Evolutionary conservation across 1,140 invertebrate genomes (phyloP).

Genomic region (Ceratosolen fusciceps): DNA sequence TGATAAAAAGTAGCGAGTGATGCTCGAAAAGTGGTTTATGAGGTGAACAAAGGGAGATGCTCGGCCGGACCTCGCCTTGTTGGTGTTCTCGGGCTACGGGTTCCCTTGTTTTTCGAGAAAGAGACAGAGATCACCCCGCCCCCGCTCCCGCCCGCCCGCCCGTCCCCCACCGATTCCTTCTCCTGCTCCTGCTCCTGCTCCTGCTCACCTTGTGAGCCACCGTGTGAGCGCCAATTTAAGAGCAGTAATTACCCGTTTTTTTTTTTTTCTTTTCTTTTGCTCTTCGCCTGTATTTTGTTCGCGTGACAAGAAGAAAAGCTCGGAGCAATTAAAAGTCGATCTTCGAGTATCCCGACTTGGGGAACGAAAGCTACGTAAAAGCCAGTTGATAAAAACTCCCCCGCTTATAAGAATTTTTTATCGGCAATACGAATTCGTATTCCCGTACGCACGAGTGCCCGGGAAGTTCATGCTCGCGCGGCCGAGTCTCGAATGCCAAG

Average conservation of each 20-base stretch:
- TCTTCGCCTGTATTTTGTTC: too few species aligned
- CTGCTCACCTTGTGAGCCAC: background rate
- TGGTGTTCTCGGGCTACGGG: background rate
- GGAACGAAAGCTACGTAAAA: too few species aligned
- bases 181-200: background rate
- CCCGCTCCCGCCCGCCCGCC: background rate
- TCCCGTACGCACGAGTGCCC: background rate
- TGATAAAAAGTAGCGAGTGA: too few species aligned
- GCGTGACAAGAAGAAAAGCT: too few species aligned
- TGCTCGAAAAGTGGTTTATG: constrained; percentile 13
- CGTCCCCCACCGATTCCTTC: background rate
- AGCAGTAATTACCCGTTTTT: too few species aligned
- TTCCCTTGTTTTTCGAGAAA: constrained; percentile 35
- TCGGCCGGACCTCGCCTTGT: background rate
- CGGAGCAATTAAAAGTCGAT: too few species aligned
- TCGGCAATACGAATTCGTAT: too few species aligned
- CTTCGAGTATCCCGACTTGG: background rate
- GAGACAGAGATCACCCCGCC: too few species aligned
- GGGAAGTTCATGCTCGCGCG: background rate
- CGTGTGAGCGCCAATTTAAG: too few species aligned
- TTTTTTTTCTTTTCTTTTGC: too few species aligned
- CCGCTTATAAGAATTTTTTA: background rate
- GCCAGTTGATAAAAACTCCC: background rate
- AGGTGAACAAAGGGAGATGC: constrained; percentile 14
- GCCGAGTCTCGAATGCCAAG: background rate